Evolutionary conservation across 2,888 invertebrate species (phyloP).

Genomic region (Drosophila neotestacea): DNA sequence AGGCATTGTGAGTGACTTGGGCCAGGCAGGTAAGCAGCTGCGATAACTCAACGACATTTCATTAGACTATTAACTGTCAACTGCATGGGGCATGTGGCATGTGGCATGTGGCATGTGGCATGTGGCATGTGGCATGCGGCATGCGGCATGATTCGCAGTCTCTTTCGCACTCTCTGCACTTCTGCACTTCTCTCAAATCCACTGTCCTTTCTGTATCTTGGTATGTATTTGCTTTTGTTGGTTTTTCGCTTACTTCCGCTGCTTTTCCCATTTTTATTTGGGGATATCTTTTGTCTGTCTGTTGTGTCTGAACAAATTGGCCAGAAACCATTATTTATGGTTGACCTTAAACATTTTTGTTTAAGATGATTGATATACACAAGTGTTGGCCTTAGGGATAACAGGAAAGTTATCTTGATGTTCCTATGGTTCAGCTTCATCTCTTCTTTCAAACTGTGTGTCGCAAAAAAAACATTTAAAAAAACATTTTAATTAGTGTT

Average conservation of each 20-base stretch:
- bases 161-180: background rate
- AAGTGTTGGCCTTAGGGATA: background rate
- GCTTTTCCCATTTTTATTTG: slow-evolving; percentile 5
- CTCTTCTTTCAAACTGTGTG: background rate
- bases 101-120: slow-evolving; percentile 36
- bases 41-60: slow-evolving; percentile 75
- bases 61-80: slow-evolving; percentile 79
- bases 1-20: slow-evolving; percentile 42
- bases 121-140: slow-evolving; percentile 46
- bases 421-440: background rate
- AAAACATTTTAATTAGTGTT: no score
- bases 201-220: background rate
- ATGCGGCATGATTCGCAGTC: slow-evolving; percentile 45
- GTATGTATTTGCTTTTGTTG: slow-evolving; percentile 8
- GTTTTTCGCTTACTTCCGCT: slow-evolving; percentile 11
- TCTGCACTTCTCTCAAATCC: background rate
- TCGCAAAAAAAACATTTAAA: background rate
- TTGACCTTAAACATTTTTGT: slow-evolving; percentile 18
- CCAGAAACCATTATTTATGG: slow-evolving; percentile 42
- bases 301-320: slow-evolving; percentile 32
- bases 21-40: slow-evolving; percentile 64
- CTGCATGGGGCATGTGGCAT: slow-evolving; percentile 46
- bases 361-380: slow-evolving; percentile 15
- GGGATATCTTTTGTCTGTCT: background rate
- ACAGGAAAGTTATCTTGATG: background rate